These are phyloP conservation scores for Hydraecia micacea DNA, from an alignment of 2,888 invertebrate species.

Conservation along the genomic window DNA sequence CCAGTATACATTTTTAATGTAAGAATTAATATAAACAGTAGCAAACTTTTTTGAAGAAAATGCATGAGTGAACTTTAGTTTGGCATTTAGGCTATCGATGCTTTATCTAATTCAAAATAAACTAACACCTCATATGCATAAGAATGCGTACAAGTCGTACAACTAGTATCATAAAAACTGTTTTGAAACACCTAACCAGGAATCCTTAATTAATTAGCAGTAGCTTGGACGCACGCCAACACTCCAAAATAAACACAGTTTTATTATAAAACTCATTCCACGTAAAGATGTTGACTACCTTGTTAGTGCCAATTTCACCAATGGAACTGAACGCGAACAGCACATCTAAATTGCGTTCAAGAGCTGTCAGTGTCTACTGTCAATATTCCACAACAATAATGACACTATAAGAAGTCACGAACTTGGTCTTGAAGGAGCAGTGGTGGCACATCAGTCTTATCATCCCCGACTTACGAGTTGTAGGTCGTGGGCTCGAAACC, in stretches of 20 bases:
- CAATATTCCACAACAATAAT: no score
- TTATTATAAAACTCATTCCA: slow-evolving; percentile 30
- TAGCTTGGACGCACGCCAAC: slow-evolving; percentile 37
- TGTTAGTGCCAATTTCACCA: not conserved
- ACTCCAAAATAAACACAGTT: slow-evolving; percentile 16
- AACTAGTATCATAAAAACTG: slow-evolving; percentile 5
- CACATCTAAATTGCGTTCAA: no score
- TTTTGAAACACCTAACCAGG: slow-evolving; percentile 20
- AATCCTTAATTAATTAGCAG: slow-evolving; percentile 28
- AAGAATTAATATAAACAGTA: not conserved
- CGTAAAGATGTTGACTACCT: not conserved
- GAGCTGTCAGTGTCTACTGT: no score
- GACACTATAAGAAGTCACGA: no score
- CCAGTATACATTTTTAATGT: not conserved
- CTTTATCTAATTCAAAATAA: slow-evolving; percentile 23
- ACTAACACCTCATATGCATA: slow-evolving; percentile 2
- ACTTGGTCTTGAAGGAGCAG: no score
- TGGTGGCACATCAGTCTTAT: no score
- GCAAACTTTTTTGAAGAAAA: not conserved
- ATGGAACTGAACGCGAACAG: no score
- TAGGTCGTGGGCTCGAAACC: no score
- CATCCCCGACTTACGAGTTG: no score
- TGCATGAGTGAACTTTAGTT: not conserved
- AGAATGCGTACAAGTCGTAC: slow-evolving; percentile 17
- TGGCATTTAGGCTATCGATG: not conserved